Conservation (phyloP, 2,797 vertebrate genomes). For the Anguilla obscura region DNA sequence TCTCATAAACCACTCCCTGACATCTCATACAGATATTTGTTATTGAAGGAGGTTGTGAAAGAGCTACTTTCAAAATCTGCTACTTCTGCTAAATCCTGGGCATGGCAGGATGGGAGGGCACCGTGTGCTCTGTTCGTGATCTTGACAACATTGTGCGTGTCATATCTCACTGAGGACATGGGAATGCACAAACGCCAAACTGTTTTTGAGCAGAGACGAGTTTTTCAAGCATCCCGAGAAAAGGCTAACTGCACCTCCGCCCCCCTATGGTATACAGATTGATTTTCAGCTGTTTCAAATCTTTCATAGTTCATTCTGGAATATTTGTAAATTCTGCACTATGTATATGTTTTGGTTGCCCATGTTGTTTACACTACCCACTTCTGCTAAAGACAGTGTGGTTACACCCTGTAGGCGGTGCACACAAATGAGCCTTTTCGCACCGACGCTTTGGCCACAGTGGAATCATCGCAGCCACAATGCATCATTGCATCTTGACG, state of each 20-base stretch:
- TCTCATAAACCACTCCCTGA: not conserved
- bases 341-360: too few species aligned
- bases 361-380: not conserved
- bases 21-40: not conserved
- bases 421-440: not conserved
- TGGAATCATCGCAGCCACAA: not conserved
- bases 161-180: not conserved
- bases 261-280: not conserved
- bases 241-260: not conserved
- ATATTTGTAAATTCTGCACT: too few species aligned
- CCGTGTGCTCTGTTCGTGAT: not conserved
- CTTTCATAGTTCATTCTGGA: not conserved
- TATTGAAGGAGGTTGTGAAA: not conserved
- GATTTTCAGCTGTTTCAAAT: not conserved
- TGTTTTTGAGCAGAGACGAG: not conserved
- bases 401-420: too few species aligned
- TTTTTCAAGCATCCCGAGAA: not conserved
- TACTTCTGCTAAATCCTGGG: not conserved
- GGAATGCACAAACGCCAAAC: not conserved
- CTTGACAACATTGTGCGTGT: not conserved
- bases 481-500: not conserved
- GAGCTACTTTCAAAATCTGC: not conserved
- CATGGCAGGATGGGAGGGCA: not conserved
- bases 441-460: not conserved
- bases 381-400: not conserved